Base-by-base conservation (phyloP, 2,888 invertebrate genomes). In the Dolomedes plantarius region DNA sequence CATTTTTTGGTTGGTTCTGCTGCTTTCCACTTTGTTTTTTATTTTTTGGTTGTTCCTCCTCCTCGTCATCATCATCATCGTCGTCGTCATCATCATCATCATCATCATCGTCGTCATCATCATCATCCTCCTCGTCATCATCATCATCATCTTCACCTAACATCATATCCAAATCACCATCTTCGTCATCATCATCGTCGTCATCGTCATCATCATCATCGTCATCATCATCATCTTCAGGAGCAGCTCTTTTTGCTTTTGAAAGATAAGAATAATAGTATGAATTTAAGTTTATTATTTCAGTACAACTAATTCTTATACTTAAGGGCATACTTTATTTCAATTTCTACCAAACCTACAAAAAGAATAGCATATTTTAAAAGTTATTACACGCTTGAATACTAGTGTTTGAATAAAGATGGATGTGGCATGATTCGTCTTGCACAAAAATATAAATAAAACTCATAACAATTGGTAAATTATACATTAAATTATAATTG, bases 131-230 rank as follows among this genome's bases (percentile, higher is more conserved):
- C 28, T 89, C 89, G 87, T 81, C 79, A 19, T 91, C 91, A 28
- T 89, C 94, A 86, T 95, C 95, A 90, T 96, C 96, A 23, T 29
- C 29, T 16, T 65, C 67, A 64, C 9, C 39, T 0, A 46, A 13
- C 28, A 27, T 7, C 56, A 67, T 16, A 13, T 56, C 56, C 19
- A 62, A 36, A 28, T 67, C 87, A 3, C 87, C 86, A 16, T 89
- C 88, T 36, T 89, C 89, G 87, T 86, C 78, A 23, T 91, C 91
- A 29, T 89, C 94, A 86, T 95, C 95, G 90, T 96, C 96, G 0
- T 94, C 94, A 89, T 94, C 95, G 56, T 73, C 36, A 27, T 88
- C 73, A 27, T 36, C 36, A 5, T 71, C 65, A 27, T 19, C 27
- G 3, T 3, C 11, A 62, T 56, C 2, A 62, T 23, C 41, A 27